A percentile compares a stretch with the other conserved stretches of the same genome.
Evolutionary conservation across 2,888 invertebrate genomes (phyloP).

Genomic region (Drosophila gaucha): DNA sequence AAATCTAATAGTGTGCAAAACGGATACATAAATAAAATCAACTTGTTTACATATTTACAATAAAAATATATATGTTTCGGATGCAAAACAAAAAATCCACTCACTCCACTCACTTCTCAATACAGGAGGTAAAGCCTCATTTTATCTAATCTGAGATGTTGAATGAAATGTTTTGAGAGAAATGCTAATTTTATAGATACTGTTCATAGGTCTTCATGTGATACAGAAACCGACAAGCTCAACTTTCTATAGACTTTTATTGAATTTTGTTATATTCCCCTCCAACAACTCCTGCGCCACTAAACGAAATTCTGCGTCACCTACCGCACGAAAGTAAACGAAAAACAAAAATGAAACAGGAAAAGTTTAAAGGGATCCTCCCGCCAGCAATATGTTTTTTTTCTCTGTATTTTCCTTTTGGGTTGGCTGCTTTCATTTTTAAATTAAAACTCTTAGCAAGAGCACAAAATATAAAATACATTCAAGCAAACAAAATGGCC

Average conservation of each 20-base stretch:
- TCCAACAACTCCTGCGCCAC: neutral
- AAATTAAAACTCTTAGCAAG: slow-evolving; percentile 61
- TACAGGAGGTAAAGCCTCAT: slow-evolving; percentile 34
- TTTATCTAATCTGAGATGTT: slow-evolving; percentile 68
- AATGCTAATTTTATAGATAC: slow-evolving; percentile 66
- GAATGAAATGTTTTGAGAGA: slow-evolving; percentile 58
- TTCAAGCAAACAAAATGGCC: slow-evolving; percentile 47
- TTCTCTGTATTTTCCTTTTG: slow-evolving; percentile 24
- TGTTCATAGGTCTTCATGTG: slow-evolving; percentile 53
- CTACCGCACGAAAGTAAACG: slow-evolving; percentile 46
- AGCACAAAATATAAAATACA: slow-evolving; percentile 53
- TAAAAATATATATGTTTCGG: slow-evolving; percentile 20
- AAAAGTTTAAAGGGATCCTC: slow-evolving; percentile 66
- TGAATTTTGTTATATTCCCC: slow-evolving; percentile 54
- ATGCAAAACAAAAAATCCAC: slow-evolving; percentile 13
- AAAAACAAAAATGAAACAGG: slow-evolving; percentile 49
- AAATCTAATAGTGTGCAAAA: slow-evolving; percentile 50
- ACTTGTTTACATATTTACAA: slow-evolving; percentile 51
- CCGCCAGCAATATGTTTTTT: slow-evolving; percentile 34
- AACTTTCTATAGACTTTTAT: slow-evolving; percentile 62
- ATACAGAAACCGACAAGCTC: slow-evolving; percentile 36
- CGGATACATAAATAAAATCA: slow-evolving; percentile 50
- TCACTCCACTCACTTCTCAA: slow-evolving; percentile 2
- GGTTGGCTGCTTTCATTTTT: slow-evolving; percentile 62
- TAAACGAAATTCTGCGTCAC: neutral